phyloP scores from a whole-genome alignment of 2,888 invertebrate species.

The Barypeithes pellucidus region DNA sequence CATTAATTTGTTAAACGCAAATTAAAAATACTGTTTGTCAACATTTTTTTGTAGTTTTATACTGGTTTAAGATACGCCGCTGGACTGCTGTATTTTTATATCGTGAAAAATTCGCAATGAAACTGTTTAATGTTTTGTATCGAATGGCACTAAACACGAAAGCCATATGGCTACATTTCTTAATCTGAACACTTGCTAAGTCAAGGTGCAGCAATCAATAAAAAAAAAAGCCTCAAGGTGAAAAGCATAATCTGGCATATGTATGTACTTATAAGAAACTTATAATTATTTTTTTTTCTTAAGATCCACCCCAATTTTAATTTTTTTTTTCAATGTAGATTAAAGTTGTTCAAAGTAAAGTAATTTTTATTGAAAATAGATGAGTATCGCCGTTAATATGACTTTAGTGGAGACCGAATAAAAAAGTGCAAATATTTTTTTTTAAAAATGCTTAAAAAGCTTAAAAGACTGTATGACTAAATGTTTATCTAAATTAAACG shows the following conservation, averaged over 20 bases:
- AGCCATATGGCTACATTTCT: slow-evolving; percentile 30
- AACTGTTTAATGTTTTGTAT: slow-evolving; percentile 15
- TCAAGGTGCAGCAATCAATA: slow-evolving; percentile 12
- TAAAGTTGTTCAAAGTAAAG: too few relatives aligned
- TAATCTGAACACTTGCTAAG: slow-evolving; percentile 8
- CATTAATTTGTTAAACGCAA: too few relatives aligned
- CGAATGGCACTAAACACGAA: slow-evolving; percentile 20
- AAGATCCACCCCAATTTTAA: not conserved
- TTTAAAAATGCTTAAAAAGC: too few relatives aligned
- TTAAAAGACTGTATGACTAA: too few relatives aligned
- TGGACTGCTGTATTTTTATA: not conserved
- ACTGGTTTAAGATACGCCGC: not conserved
- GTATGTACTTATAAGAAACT: not conserved
- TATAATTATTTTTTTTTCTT: not conserved
- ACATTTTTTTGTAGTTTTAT: not conserved
- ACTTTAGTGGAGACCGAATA: too few relatives aligned
- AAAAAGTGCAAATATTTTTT: too few relatives aligned
- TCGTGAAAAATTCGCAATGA: slow-evolving; percentile 1
- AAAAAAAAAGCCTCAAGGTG: slow-evolving; percentile 15
- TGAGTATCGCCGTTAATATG: too few relatives aligned
- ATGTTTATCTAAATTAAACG: too few relatives aligned
- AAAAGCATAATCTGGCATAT: slow-evolving; percentile 11
- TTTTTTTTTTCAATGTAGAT: not conserved
- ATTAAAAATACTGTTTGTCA: too few relatives aligned
- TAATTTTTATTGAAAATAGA: too few relatives aligned